Evolutionary conservation across 2,888 invertebrate species (phyloP).

Genomic region (Tiliacea aurago): DNA sequence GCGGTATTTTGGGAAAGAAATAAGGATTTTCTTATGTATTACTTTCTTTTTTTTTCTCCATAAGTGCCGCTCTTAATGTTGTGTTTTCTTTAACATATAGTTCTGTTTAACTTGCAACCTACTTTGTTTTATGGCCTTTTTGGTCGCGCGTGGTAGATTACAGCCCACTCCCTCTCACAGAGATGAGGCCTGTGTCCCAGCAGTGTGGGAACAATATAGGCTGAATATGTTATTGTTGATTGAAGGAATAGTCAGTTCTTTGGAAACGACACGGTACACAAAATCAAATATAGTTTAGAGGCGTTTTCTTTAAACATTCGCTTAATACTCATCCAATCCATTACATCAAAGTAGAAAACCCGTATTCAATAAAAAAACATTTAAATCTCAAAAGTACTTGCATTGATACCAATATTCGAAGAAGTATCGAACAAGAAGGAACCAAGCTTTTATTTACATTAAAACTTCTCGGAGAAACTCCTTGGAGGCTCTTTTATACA

Average conservation of each 20-base stretch:
- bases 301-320: not conserved
- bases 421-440: constrained; percentile 67
- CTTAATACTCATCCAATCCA: not conserved
- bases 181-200: too few relatives aligned
- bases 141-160: not conserved
- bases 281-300: not conserved
- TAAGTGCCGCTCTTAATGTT: not conserved
- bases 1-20: constrained; percentile 21
- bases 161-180: too few relatives aligned
- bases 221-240: not conserved
- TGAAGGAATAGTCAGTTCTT: not conserved
- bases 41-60: too few relatives aligned
- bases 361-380: constrained; percentile 37
- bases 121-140: not conserved
- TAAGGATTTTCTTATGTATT: not conserved
- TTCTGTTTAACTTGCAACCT: not conserved
- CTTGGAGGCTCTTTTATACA: constrained; percentile 54
- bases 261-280: not conserved
- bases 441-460: constrained; percentile 79
- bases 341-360: constrained; percentile 17
- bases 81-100: not conserved
- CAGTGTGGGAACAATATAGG: too few relatives aligned
- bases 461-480: constrained; percentile 73
- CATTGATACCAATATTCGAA: constrained; percentile 63
- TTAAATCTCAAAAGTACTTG: constrained; percentile 59